These are phyloP conservation scores for Drosophila cardini DNA, from an alignment of 1,140 invertebrate species.

Conservation along the genomic window DNA sequence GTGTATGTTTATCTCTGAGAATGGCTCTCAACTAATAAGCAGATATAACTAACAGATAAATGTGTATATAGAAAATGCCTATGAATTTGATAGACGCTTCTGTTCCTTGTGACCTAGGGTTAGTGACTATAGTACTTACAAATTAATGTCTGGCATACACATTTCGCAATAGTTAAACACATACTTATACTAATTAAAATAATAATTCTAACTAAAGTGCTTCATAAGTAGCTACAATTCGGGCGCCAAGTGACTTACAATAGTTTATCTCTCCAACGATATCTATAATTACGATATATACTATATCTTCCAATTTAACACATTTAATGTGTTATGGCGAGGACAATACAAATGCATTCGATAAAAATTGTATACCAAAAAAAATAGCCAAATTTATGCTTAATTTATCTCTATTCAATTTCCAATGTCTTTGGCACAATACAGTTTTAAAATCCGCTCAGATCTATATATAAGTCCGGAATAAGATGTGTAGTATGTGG, in stretches of 20 bases:
- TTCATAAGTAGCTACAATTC: conserved; percentile 41
- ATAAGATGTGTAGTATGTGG: neutral
- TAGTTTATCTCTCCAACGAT: conserved; percentile 35
- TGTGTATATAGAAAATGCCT: conserved; percentile 27
- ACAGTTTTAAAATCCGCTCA: conserved; percentile 26
- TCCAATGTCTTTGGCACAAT: conserved; percentile 37
- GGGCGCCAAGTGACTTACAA: conserved; percentile 54
- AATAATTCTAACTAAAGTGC: conserved; percentile 30
- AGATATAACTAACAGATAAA: conserved; percentile 25
- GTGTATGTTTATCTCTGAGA: conserved; percentile 16
- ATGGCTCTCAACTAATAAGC: neutral
- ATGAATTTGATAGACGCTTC: conserved; percentile 63
- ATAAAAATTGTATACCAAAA: conserved; percentile 4
- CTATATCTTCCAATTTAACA: conserved; percentile 39
- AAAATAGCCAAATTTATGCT: conserved; percentile 37
- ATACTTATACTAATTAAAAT: conserved; percentile 12
- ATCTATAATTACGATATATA: conserved; percentile 22
- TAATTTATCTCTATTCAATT: neutral
- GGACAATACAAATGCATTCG: conserved; percentile 39
- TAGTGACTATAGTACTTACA: conserved; percentile 47
- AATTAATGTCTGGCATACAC: conserved; percentile 28
- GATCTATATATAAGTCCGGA: conserved; percentile 25
- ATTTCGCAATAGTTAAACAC: conserved; percentile 25
- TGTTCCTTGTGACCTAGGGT: conserved; percentile 73
- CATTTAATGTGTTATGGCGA: conserved; percentile 43